phyloP scores from a whole-genome alignment of 2,888 invertebrate species.

The Synanthedon tipuliformis region DNA sequence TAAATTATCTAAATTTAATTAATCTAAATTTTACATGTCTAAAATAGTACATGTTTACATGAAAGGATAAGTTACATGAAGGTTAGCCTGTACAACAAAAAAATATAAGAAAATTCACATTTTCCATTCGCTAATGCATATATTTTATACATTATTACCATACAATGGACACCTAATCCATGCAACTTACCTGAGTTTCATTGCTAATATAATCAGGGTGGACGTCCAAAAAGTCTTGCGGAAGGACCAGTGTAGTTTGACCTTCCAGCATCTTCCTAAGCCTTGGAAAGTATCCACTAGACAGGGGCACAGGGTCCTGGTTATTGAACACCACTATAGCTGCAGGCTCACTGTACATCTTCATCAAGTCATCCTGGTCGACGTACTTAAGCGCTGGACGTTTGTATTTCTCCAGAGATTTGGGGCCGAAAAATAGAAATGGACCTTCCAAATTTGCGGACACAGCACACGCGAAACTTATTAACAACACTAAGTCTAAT shows the following conservation, averaged over 20 bases:
- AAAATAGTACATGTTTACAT: no score
- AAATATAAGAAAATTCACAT: no score
- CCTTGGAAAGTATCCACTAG: conserved; percentile 65
- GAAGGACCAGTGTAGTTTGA: conserved; percentile 61
- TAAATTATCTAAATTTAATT: no score
- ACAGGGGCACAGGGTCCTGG: conserved; percentile 66
- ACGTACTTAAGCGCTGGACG: conserved; percentile 63
- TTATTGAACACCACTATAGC: conserved; percentile 72
- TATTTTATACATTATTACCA: no score
- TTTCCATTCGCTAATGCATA: no score
- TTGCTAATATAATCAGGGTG: conserved; percentile 72
- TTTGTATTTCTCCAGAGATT: conserved; percentile 52
- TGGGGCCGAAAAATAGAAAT: conserved; percentile 71
- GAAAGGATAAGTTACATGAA: no score
- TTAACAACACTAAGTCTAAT: background rate
- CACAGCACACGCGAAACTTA: conserved; percentile 6
- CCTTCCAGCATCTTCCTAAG: conserved; percentile 67
- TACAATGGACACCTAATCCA: background rate
- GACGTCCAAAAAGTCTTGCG: conserved; percentile 68
- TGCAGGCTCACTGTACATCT: conserved; percentile 68
- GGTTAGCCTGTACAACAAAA: no score
- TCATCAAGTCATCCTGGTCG: conserved; percentile 67
- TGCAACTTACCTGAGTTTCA: conserved; percentile 64
- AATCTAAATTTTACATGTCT: no score
- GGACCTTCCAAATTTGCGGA: conserved; percentile 69